These are phyloP conservation scores for Orchesella flavescens DNA, from an alignment of 2,888 invertebrate genomes.

Conservation along the genomic window DNA sequence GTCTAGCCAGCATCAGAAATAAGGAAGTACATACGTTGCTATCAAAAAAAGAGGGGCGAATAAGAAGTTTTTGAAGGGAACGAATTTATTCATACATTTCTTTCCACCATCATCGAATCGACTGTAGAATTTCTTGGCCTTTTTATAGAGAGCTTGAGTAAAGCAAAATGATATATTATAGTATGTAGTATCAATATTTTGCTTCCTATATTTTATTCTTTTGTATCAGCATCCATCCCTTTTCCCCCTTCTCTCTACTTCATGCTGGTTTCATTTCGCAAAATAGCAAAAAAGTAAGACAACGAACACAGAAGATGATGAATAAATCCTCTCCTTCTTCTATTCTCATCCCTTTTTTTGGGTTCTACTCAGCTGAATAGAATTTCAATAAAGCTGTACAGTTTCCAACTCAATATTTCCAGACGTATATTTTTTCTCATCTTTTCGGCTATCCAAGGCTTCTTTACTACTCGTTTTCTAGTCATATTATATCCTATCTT, in stretches of 20 bases:
- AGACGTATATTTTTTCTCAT: constrained; percentile 50
- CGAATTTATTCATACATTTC: no score
- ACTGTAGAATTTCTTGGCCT: neutral
- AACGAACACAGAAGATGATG: constrained; percentile 45
- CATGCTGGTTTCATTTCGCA: constrained; percentile 34
- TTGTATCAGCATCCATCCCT: neutral
- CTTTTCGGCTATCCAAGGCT: constrained; percentile 28
- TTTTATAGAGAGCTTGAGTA: neutral
- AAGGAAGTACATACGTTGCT: neutral
- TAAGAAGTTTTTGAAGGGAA: no score
- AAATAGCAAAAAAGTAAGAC: constrained; percentile 34
- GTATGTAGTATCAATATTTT: neutral
- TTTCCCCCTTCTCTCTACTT: neutral
- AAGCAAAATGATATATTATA: neutral
- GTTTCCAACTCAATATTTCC: constrained; percentile 57
- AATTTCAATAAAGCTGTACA: constrained; percentile 62
- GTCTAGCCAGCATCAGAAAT: neutral
- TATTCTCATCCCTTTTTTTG: constrained; percentile 18
- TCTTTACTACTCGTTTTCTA: neutral
- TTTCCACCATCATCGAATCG: no score
- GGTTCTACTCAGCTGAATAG: constrained; percentile 51
- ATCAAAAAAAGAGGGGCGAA: no score
- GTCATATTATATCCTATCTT: constrained; percentile 3
- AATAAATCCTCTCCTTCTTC: constrained; percentile 50
- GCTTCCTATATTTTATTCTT: constrained; percentile 15